Base-by-base conservation (phyloP, 2,888 invertebrate species). In the Hirtodrosophila trivittata region DNA sequence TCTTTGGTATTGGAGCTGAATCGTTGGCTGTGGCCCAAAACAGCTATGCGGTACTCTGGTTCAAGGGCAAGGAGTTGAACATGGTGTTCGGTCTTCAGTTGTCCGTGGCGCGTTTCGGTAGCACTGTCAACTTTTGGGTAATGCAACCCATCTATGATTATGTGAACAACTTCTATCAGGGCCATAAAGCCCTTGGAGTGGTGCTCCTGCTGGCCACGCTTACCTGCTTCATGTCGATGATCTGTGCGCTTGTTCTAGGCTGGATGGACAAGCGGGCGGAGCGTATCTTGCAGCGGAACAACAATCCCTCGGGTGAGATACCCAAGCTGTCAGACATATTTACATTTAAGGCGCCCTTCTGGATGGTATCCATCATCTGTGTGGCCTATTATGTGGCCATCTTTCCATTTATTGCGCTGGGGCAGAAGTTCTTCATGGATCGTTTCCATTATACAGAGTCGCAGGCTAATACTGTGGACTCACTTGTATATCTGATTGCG, bases 31-130 rank as follows among this genome's bases (percentile, higher is more conserved):
- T 99, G 8, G 98, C 97, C 4, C 98, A 98, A 88, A 99, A 99
- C 90, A 98, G 96, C 84, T 99, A 98, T 91, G 98, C 98, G 0
- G 98, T 98, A 0, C 92, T 97, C 32, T 99, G 99, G 99, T 99
- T 99, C 90, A 97, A 97, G 91, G 98, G 98, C 50, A 97, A 96
- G 91, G 98, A 98, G 91, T 92, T 99, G 38, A 99, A 99, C 90
- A 97, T 98, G 96, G 98, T 99, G 8, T 99, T 99, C 91, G 99
- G 99, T 1, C 92, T 99, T 30, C 98, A 98, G 90, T 91, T 99
- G 73, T 98, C 98, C 67, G 96, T 99, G 90, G 97, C 98, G 1
- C 92, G 99, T 89, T 94, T 98, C 68, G 98, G 98, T 7, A 98
- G 98, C 78, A 96, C 97, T 16, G 97, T 98, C 0, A 98, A 98